phyloP scores from a whole-genome alignment of 37 sponge, comb jelly and placozoan species.

The Corticium candelabrum region DNA sequence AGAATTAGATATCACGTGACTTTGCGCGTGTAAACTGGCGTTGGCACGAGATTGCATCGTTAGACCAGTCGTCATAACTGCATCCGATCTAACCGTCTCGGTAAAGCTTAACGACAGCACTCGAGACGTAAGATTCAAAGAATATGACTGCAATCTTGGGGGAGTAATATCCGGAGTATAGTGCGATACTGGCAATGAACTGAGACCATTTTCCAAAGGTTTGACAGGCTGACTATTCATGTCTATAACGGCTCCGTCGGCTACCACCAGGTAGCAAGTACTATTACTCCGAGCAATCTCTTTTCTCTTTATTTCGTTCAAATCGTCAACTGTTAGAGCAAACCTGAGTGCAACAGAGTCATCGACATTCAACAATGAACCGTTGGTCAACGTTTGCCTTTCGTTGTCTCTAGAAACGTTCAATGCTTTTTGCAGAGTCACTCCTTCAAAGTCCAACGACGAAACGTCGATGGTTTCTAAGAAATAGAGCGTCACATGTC shows the following conservation, averaged over 20 bases:
- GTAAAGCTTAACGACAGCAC: conserved; percentile 59
- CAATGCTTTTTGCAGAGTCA: conserved; percentile 55
- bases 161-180: conserved; percentile 49
- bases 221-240: conserved; percentile 47
- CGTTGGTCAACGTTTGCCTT: conserved; percentile 56
- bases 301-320: conserved; percentile 69
- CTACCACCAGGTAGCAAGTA: conserved; percentile 30
- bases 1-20: conserved; percentile 33
- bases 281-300: conserved; percentile 34
- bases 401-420: conserved; percentile 39
- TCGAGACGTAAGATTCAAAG: conserved; percentile 66
- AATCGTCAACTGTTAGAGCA: conserved; percentile 16
- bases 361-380: conserved; percentile 37
- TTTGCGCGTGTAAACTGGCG: conserved; percentile 23
- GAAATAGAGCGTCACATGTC: conserved; percentile 49
- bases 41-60: conserved; percentile 30
- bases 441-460: conserved; percentile 51
- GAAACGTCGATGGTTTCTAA: conserved; percentile 75
- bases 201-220: conserved; percentile 39
- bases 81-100: conserved; percentile 66
- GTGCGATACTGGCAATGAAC: conserved; percentile 15
- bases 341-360: conserved; percentile 10
- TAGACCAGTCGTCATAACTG: conserved; percentile 25
- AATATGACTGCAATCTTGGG: conserved; percentile 41
- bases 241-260: conserved; percentile 41